Evolutionary conservation across 2,113 vertebrate species (phyloP).

Genomic region (Paracanthobrama guichenoti): DNA sequence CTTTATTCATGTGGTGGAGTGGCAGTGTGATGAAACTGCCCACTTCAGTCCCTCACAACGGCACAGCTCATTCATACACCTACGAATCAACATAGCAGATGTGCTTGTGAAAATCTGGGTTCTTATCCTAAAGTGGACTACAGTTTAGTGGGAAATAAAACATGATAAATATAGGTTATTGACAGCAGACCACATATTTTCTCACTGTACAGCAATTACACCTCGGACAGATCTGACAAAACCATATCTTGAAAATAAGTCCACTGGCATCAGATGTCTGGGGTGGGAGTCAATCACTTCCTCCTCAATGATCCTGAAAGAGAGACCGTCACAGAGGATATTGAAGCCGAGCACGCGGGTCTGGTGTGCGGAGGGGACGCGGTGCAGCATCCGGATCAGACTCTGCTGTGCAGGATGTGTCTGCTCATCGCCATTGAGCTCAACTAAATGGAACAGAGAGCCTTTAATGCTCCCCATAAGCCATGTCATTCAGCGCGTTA

Average conservation of each 20-base stretch:
- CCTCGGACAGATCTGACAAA: background rate
- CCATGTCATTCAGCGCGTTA: conserved; percentile 61
- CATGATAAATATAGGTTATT: conserved; percentile 17
- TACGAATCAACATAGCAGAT: conserved; percentile 59
- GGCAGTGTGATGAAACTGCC: conserved; percentile 51
- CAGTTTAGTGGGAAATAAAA: background rate
- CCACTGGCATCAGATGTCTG: conserved; percentile 72
- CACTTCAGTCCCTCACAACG: conserved; percentile 37
- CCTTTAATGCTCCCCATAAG: conserved; percentile 71
- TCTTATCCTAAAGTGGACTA: background rate
- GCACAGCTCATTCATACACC: conserved; percentile 51
- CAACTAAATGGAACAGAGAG: conserved; percentile 66
- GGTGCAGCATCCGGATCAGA: conserved; percentile 60
- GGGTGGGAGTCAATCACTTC: conserved; percentile 65
- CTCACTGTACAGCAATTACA: background rate
- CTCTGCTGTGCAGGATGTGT: conserved; percentile 64
- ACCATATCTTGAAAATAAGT: conserved; percentile 56
- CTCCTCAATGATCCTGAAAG: conserved; percentile 67
- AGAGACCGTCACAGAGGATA: conserved; percentile 50
- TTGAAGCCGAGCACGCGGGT: conserved; percentile 43
- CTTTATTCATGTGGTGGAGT: conserved; percentile 55
- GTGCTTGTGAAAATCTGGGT: conserved; percentile 33
- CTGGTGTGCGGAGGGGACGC: conserved; percentile 41
- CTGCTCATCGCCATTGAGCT: conserved; percentile 65
- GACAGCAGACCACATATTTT: background rate